Evolutionary conservation across 2,888 invertebrate genomes (phyloP), one percentile per base, ranked within the genome.

Genomic region (Pollenia amentaria): DNA sequence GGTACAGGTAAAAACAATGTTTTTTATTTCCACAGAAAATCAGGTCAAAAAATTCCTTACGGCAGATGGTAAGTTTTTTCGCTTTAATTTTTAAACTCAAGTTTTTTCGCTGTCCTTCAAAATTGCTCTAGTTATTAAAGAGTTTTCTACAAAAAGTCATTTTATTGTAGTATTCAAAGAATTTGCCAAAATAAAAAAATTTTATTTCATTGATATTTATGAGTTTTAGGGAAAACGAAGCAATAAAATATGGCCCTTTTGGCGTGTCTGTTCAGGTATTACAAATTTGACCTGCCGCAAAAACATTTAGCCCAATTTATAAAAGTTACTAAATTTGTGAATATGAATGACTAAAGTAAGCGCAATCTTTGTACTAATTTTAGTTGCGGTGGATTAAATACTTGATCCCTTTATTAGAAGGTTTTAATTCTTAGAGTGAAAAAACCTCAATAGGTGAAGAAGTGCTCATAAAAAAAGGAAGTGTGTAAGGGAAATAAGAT

Each of bases 301-400:
- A 11, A 1, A 16, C 16, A n/a, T 29, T 38, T 44, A 11, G 7
- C 16, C 9, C 64, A n/a, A n/a, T 9, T 29, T 29, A 6, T 29
- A 6, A 29, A 55, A 42, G 44, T 11, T 7, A 60, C n/a, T 0
- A 11, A n/a, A 55, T 73, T 21, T 48, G 16, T 29, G 21, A 48
- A 67, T 57, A 48, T 2, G 48, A 46, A 55, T 38, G 12, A 46
- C n/a, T 16, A 57, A 46, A 78, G 18, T 44, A 29, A 29, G 29
- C 6, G 29, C 29, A 29, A 29, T 6, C 29, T 69, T 46, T 76
- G 65, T 60, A 57, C 44, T 48, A 69, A 21, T 14, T 53, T 76
- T 82, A 88, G 55, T 64, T 90, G 90, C 89, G 91, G 90, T 91
- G 90, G 90, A 91, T 90, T 90, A 88, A 88, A 84, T 75, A 21